Percentiles rank a stretch among this genome's conserved stretches.
Evolutionary conservation across 2,113 vertebrate genomes (phyloP).

Genomic region (Cochlearius cochlearius): DNA sequence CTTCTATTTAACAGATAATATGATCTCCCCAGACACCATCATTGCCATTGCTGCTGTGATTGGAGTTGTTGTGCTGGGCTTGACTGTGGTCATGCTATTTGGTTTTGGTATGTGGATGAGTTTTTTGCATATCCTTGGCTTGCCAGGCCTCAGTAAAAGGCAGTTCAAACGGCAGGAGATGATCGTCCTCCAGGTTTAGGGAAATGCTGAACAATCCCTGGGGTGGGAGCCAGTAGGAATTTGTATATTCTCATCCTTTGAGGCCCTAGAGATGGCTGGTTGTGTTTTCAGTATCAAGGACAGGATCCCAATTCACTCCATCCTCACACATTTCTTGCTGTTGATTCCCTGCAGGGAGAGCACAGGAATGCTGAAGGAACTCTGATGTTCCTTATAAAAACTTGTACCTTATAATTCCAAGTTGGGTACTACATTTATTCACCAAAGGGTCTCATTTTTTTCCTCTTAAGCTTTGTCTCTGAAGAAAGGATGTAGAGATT

Average conservation of each 20-base stretch:
- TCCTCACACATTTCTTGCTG: background rate
- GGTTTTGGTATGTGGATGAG: conserved; percentile 65
- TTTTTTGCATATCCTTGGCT: background rate
- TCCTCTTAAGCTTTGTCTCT: background rate
- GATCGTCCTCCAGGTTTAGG: background rate
- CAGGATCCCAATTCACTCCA: background rate
- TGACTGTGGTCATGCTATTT: conserved; percentile 26
- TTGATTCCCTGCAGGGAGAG: background rate
- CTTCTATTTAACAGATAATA: conserved; percentile 45
- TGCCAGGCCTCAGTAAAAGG: background rate
- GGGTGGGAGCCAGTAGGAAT: background rate
- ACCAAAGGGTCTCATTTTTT: background rate
- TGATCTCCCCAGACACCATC: background rate
- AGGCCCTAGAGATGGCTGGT: background rate
- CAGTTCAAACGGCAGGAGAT: background rate
- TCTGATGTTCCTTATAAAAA: background rate
- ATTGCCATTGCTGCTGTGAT: conserved; percentile 18
- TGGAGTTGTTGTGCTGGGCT: conserved; percentile 20
- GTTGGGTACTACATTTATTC: background rate
- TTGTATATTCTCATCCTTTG: background rate
- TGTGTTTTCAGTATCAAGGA: background rate
- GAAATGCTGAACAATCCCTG: background rate
- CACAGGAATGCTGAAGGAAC: background rate
- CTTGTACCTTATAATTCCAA: background rate
- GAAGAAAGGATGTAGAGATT: background rate